These are phyloP conservation scores for Sminthurinus signatus DNA, from an alignment of 1,140 invertebrate genomes.

Conservation along the genomic window DNA sequence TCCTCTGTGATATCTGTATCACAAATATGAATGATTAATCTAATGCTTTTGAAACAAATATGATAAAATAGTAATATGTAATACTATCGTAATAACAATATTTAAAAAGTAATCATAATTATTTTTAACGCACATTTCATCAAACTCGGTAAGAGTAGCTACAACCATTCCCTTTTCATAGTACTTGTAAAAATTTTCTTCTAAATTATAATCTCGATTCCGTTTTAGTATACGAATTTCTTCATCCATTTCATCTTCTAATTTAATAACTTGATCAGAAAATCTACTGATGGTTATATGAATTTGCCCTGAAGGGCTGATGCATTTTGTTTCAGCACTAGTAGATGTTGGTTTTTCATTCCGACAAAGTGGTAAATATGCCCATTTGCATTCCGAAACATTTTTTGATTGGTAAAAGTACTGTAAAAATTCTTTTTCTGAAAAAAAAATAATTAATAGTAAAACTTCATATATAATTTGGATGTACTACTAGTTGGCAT, in stretches of 20 bases:
- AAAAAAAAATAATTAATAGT: neutral
- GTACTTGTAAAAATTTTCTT: neutral
- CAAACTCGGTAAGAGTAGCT: neutral
- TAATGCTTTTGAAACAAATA: neutral
- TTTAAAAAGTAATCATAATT: neutral
- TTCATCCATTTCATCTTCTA: neutral
- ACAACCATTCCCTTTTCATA: conserved; percentile 8
- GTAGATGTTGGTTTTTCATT: neutral
- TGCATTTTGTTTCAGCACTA: neutral
- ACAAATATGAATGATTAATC: neutral
- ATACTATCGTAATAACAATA: neutral
- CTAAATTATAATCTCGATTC: neutral
- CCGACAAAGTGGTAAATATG: neutral
- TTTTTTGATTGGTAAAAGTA: neutral
- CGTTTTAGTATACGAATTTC: neutral
- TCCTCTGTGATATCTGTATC: neutral
- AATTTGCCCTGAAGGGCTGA: neutral
- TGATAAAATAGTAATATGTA: neutral
- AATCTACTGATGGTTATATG: neutral
- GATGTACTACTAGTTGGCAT: neutral
- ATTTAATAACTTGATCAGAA: neutral
- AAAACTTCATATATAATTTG: neutral
- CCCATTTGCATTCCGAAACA: neutral
- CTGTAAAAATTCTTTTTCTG: neutral
- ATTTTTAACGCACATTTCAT: neutral